These are phyloP conservation scores for Agrochola macilenta DNA, from an alignment of 2,888 invertebrate species.

Conservation along the genomic window DNA sequence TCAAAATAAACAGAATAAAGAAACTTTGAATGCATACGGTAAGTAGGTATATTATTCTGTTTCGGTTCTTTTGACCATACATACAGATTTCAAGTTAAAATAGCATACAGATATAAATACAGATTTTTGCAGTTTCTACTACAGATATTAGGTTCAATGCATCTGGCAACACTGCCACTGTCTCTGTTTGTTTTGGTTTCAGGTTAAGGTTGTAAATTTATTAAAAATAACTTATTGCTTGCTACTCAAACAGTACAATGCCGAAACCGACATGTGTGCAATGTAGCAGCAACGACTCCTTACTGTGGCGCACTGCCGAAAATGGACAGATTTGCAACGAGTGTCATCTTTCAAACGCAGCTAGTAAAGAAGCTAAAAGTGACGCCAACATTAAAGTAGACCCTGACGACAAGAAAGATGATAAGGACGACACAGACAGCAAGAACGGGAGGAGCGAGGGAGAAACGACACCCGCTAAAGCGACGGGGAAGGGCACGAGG, in stretches of 20 bases:
- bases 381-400: slow-evolving; percentile 76
- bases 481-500: slow-evolving; percentile 88
- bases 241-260: slow-evolving; percentile 75
- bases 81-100: too few species aligned
- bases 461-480: slow-evolving; percentile 85
- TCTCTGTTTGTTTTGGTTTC: slow-evolving; percentile 36
- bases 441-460: slow-evolving; percentile 79
- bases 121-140: too few species aligned
- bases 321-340: slow-evolving; percentile 94
- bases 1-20: too few species aligned
- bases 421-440: slow-evolving; percentile 78
- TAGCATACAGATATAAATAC: too few species aligned
- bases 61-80: too few species aligned
- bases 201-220: slow-evolving; percentile 2
- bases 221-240: slow-evolving; percentile 7
- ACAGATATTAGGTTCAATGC: too few species aligned
- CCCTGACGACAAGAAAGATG: slow-evolving; percentile 79
- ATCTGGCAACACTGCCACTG: too few species aligned
- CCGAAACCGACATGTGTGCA: slow-evolving; percentile 92
- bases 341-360: slow-evolving; percentile 91
- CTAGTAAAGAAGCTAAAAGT: slow-evolving; percentile 79
- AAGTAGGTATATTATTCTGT: too few species aligned
- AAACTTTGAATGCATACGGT: too few species aligned
- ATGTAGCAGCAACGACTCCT: slow-evolving; percentile 93
- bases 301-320: slow-evolving; percentile 94